Evolutionary conservation across 1,140 invertebrate genomes (phyloP).

Genomic region (Campoletis sonorensis): DNA sequence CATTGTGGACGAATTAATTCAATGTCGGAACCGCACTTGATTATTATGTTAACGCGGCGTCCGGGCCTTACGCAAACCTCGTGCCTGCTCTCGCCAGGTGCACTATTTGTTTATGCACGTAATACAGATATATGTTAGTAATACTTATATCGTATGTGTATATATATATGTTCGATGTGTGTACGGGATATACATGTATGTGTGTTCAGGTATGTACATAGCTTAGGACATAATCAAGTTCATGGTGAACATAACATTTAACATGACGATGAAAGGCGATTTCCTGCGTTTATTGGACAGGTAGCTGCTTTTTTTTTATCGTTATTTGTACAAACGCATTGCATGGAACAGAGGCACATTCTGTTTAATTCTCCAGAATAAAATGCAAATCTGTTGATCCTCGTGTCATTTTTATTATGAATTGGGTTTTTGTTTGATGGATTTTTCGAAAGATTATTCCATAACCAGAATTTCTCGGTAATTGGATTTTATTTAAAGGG

Average conservation of each 20-base stretch:
- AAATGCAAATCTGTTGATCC: too few species aligned
- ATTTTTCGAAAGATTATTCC: too few species aligned
- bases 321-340: too few species aligned
- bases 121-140: constrained; percentile 7
- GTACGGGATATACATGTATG: too few species aligned
- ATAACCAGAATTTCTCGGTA: too few species aligned
- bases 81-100: constrained; percentile 30
- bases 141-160: neutral
- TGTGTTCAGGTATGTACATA: neutral
- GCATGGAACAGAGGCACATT: too few species aligned
- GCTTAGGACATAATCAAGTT: neutral
- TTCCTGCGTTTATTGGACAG: neutral
- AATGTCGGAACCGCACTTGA: constrained; percentile 55
- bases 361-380: too few species aligned
- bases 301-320: neutral
- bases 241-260: neutral
- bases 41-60: constrained; percentile 56
- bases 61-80: constrained; percentile 15
- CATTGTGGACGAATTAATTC: constrained; percentile 62
- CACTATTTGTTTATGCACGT: constrained; percentile 39
- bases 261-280: neutral
- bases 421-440: too few species aligned
- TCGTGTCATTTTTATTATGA: too few species aligned
- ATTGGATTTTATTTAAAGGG: too few species aligned
- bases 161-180: too few species aligned